Conservation (phyloP, 1,140 invertebrate species). For the Lepidostoma basale region DNA sequence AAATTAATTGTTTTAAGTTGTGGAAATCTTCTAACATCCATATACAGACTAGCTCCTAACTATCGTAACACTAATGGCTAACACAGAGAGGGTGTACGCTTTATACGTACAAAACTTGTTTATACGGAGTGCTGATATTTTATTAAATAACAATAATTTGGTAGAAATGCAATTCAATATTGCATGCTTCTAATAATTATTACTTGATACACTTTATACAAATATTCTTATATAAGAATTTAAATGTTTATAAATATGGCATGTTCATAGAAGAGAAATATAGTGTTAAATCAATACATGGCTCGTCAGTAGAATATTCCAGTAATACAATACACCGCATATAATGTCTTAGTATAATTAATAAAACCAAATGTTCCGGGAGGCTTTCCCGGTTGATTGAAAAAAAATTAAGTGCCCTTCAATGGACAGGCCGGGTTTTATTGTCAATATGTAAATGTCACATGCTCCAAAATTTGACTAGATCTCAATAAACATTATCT, state of each 20-base stretch:
- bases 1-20: slow-evolving; percentile 30
- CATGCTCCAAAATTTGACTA: slow-evolving; percentile 37
- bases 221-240: slow-evolving; percentile 6
- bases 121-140: slow-evolving; percentile 6
- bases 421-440: slow-evolving; percentile 32
- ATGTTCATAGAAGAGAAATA: slow-evolving; percentile 20
- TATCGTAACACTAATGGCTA: slow-evolving; percentile 16
- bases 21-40: slow-evolving; percentile 15
- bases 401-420: slow-evolving; percentile 31
- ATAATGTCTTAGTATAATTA: background rate
- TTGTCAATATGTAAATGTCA: slow-evolving; percentile 40
- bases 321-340: background rate
- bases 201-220: background rate
- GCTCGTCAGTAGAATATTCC: slow-evolving; percentile 1
- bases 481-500: slow-evolving; percentile 31
- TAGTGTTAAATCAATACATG: slow-evolving; percentile 7
- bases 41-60: slow-evolving; percentile 28
- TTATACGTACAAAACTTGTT: slow-evolving; percentile 23
- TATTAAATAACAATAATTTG: slow-evolving; percentile 1
- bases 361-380: background rate
- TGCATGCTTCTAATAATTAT: background rate
- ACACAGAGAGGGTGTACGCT: slow-evolving; percentile 20
- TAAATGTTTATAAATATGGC: slow-evolving; percentile 34
- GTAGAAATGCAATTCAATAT: slow-evolving; percentile 9
- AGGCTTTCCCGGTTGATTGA: slow-evolving; percentile 16